These are phyloP conservation scores for Pseudochromis fuscus DNA, from an alignment of 2,797 vertebrate species.

Conservation along the genomic window DNA sequence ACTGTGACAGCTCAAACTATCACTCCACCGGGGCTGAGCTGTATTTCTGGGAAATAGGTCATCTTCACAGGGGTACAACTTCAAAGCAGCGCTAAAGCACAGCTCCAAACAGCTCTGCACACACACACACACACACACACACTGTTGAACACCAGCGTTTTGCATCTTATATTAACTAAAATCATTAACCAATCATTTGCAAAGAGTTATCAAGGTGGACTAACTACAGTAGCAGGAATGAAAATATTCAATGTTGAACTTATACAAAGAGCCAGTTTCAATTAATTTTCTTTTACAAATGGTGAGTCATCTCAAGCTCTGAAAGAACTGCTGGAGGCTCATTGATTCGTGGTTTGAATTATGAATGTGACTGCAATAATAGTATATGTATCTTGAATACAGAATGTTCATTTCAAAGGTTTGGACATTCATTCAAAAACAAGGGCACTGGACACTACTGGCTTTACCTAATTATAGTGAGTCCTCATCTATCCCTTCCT, in stretches of 20 bases:
- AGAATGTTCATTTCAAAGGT: conserved; percentile 64
- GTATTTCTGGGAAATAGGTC: conserved; percentile 74
- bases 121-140: conserved; percentile 3
- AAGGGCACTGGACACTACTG: conserved; percentile 34
- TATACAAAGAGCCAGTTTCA: conserved; percentile 63
- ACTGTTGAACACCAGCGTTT: conserved; percentile 13
- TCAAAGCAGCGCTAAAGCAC: conserved; percentile 65
- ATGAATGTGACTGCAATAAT: conserved; percentile 65
- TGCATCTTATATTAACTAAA: conserved; percentile 44
- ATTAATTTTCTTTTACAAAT: conserved; percentile 63
- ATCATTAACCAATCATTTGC: conserved; percentile 42
- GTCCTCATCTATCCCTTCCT: conserved; percentile 13
- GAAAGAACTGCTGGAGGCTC: conserved; percentile 59
- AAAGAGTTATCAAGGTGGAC: conserved; percentile 29
- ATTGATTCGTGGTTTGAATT: conserved; percentile 68
- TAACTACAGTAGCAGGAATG: conserved; percentile 29
- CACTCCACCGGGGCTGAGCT: conserved; percentile 36
- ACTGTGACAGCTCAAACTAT: conserved; percentile 61
- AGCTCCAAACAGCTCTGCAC: conserved; percentile 34
- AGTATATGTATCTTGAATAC: conserved; percentile 63
- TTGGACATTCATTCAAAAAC: conserved; percentile 51
- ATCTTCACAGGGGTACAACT: conserved; percentile 66
- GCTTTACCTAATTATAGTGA: conserved; percentile 48
- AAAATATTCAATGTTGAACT: conserved; percentile 42
- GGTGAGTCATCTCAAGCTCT: conserved; percentile 64